phyloP scores from a whole-genome alignment of 2,113 vertebrate species.

The Numida meleagris region DNA sequence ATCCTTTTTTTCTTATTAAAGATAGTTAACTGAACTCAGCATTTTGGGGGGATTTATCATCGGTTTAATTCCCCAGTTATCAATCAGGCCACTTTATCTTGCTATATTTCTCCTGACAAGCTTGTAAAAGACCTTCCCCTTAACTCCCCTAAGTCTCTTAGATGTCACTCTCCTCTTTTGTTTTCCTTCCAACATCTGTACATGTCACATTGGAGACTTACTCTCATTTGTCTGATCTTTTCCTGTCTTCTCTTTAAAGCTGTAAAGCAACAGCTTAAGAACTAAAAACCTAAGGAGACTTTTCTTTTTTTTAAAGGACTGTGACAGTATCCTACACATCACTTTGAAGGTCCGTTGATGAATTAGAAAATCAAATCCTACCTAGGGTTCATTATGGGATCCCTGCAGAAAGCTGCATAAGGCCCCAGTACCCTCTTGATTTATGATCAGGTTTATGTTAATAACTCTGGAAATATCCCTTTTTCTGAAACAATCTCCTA shows the following conservation, averaged over 20 bases:
- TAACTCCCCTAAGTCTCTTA: background rate
- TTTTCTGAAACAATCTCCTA: background rate
- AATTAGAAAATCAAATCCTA: background rate
- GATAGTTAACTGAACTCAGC: background rate
- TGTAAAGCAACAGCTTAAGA: background rate
- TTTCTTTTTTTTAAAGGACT: background rate
- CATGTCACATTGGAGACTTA: background rate
- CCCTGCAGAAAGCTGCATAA: fast-evolving
- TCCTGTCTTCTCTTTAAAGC: background rate
- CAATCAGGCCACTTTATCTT: background rate
- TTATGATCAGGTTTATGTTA: background rate
- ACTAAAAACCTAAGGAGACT: background rate
- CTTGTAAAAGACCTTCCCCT: background rate
- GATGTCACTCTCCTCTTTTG: background rate
- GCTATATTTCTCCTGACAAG: background rate
- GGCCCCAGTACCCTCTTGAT: background rate
- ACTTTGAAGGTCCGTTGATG: background rate
- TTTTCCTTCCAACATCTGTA: background rate
- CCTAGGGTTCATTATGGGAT: background rate
- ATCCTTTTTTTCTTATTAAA: background rate
- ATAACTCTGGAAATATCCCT: background rate
- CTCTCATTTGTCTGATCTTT: background rate
- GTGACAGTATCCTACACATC: fast-evolving
- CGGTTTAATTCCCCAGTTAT: background rate
- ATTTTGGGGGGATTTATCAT: background rate